Conservation (phyloP, 2,113 vertebrate species). For the Falco punctatus region DNA sequence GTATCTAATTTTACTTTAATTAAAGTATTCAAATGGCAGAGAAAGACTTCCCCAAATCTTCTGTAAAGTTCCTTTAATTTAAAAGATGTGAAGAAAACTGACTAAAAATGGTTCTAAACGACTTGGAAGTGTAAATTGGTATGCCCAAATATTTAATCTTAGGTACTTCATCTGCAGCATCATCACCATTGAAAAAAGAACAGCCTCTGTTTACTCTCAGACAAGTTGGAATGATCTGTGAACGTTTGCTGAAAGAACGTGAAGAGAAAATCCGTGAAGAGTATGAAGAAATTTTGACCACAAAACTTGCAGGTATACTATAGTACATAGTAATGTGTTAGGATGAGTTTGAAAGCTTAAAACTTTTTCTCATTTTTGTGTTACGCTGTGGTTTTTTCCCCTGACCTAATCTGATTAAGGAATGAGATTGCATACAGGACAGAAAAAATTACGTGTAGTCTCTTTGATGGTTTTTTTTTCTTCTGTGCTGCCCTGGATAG, state of each 20-base stretch:
- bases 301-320: conserved; percentile 93
- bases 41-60: background rate
- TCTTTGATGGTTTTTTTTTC: background rate
- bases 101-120: background rate
- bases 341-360: background rate
- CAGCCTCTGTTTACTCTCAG: conserved; percentile 96
- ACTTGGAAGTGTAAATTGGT: background rate
- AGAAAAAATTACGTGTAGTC: background rate
- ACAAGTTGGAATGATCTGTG: conserved; percentile 99
- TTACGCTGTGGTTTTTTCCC: background rate
- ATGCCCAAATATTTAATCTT: conserved; percentile 10
- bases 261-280: conserved; percentile 98
- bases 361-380: background rate
- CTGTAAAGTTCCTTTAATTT: background rate
- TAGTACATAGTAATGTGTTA: background rate
- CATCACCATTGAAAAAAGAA: conserved; percentile 94
- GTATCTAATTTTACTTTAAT: background rate
- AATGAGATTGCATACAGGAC: background rate
- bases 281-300: conserved; percentile 96
- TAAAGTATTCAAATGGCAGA: background rate
- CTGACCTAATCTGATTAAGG: background rate
- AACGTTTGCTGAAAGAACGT: conserved; percentile 96
- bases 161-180: conserved; percentile 87
- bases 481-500: background rate
- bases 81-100: background rate